A percentile compares a stretch with the other conserved stretches of the same genome.
Conservation (phyloP, 1,140 invertebrate genomes). For the Anagrus nilaparvatae region DNA sequence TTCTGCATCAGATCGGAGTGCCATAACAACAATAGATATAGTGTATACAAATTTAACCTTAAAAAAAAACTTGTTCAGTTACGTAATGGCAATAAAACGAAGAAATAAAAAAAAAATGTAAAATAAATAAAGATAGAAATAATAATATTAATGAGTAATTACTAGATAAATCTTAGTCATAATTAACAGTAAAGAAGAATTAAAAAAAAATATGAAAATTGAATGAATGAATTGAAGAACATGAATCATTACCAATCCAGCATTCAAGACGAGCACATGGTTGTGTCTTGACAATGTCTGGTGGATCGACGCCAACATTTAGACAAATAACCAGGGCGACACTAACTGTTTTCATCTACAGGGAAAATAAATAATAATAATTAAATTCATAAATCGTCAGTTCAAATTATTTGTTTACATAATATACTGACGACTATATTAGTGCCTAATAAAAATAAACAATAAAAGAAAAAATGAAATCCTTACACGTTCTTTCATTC, state of each 20-base stretch:
- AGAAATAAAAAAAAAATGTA: too few relatives aligned
- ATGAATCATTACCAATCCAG: slow-evolving; percentile 82
- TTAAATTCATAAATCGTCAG: background rate
- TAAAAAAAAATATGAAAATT: background rate
- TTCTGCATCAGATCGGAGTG: too few relatives aligned
- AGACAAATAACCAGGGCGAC: slow-evolving; percentile 95
- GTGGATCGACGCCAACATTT: slow-evolving; percentile 98
- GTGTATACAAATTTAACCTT: too few relatives aligned
- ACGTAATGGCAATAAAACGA: too few relatives aligned
- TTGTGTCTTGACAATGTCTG: slow-evolving; percentile 93
- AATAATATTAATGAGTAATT: too few relatives aligned
- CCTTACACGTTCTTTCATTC: slow-evolving; percentile 81
- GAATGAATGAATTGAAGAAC: slow-evolving; percentile 10
- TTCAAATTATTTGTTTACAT: background rate
- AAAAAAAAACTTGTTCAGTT: too few relatives aligned
- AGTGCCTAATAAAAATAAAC: background rate
- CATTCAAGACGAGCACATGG: slow-evolving; percentile 93
- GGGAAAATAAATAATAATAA: slow-evolving; percentile 19
- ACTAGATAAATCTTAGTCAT: too few relatives aligned
- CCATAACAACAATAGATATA: too few relatives aligned
- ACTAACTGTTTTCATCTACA: slow-evolving; percentile 97
- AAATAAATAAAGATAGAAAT: too few relatives aligned
- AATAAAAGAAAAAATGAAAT: slow-evolving; percentile 8
- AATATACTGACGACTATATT: slow-evolving; percentile 1
- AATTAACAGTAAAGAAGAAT: slow-evolving; percentile 5